These are phyloP conservation scores for Oceanodroma tethys DNA, from an alignment of 2,113 vertebrate species.

Conservation along the genomic window DNA sequence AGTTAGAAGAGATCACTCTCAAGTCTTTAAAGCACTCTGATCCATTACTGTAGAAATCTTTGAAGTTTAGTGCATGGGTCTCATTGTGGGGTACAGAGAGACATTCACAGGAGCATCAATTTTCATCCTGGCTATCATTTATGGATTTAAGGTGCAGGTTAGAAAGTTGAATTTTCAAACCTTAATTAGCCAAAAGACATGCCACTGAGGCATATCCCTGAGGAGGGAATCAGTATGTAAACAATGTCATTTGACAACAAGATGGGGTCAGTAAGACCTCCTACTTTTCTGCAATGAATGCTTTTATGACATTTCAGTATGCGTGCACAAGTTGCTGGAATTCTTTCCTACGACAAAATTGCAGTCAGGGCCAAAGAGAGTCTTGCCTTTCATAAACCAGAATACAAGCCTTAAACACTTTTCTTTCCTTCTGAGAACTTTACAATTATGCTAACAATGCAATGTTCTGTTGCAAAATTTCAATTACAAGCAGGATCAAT, in stretches of 20 bases:
- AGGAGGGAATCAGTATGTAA: not conserved
- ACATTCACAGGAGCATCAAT: not conserved
- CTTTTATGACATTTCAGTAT: not conserved
- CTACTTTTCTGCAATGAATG: not conserved
- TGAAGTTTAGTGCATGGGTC: slow-evolving; percentile 17
- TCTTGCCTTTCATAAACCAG: not conserved
- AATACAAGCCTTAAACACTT: not conserved
- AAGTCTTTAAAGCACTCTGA: not conserved
- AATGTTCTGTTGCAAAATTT: not conserved
- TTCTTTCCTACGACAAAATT: not conserved
- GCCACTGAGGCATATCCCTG: not conserved
- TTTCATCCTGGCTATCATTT: not conserved
- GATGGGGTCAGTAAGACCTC: not conserved
- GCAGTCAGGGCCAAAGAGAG: not conserved
- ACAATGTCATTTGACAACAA: not conserved
- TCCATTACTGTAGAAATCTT: not conserved
- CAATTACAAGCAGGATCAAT: not conserved
- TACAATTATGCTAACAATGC: not conserved
- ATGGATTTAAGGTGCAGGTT: not conserved
- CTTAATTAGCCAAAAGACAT: not conserved
- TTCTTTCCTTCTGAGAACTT: not conserved
- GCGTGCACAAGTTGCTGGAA: not conserved
- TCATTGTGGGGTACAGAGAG: not conserved
- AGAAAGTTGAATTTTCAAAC: not conserved
- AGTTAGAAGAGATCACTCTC: slow-evolving; percentile 2